Evolutionary conservation across 2,113 vertebrate species (phyloP).

Genomic region (Odocoileus virginianus): DNA sequence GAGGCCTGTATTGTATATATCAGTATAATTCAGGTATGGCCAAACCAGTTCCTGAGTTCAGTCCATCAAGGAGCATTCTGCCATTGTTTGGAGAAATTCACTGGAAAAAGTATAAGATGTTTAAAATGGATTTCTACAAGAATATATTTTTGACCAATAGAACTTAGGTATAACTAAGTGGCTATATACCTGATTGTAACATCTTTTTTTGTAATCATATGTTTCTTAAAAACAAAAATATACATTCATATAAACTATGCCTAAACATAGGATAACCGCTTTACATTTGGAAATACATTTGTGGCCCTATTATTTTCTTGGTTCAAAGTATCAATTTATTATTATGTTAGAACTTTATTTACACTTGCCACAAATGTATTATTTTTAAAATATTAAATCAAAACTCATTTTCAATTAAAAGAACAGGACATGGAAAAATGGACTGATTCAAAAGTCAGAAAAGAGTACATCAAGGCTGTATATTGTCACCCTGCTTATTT

Average conservation of each 20-base stretch:
- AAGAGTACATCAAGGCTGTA: background rate
- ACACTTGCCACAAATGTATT: constrained; percentile 8
- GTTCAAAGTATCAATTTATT: constrained; percentile 1
- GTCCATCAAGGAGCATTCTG: background rate
- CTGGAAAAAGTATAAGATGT: background rate
- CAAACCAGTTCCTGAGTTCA: background rate
- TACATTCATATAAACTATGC: background rate
- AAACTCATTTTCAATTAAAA: background rate
- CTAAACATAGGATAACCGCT: background rate
- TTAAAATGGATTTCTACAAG: background rate
- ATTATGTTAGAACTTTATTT: constrained; percentile 24
- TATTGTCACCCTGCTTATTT: background rate
- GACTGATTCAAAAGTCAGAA: background rate
- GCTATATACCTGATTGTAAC: background rate
- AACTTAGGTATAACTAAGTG: background rate
- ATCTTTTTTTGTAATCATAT: background rate
- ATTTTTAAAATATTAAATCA: constrained; percentile 43
- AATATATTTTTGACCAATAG: background rate
- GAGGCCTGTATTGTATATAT: background rate
- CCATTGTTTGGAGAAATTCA: background rate
- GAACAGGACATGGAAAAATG: background rate
- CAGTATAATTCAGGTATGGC: too few species aligned
- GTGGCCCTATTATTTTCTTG: background rate
- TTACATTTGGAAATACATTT: background rate
- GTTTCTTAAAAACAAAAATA: constrained; percentile 41